A percentile compares a stretch with the other conserved stretches of the same genome.
Conservation (phyloP, 2,113 vertebrate species). For the Ceuthmochares aereus region DNA sequence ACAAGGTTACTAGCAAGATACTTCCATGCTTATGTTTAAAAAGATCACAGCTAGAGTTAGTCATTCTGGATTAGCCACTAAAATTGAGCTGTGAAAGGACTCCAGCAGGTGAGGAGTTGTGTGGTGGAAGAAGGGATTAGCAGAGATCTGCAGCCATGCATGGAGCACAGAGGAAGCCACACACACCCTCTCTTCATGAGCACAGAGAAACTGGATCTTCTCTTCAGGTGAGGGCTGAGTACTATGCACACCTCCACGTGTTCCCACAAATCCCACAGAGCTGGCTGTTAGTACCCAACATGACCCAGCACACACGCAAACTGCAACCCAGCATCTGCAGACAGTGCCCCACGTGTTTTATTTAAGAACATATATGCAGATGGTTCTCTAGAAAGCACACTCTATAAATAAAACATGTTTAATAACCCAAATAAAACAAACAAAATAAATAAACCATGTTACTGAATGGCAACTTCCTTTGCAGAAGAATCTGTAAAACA, state of each 20-base stretch:
- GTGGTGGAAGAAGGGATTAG: not conserved
- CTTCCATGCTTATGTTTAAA: not conserved
- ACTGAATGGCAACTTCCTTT: not conserved
- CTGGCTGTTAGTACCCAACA: not conserved
- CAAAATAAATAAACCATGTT: constrained; percentile 57
- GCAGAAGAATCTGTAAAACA: not conserved
- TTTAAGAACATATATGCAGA: not conserved
- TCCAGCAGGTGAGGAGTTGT: not conserved
- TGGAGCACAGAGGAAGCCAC: not conserved
- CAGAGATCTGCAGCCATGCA: not conserved
- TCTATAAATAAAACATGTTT: constrained; percentile 47
- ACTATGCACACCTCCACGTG: not conserved
- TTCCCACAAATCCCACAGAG: not conserved
- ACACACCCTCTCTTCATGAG: accelerated
- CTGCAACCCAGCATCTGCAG: not conserved
- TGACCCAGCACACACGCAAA: not conserved
- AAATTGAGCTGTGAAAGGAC: not conserved
- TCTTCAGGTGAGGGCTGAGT: not conserved
- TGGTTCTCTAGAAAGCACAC: constrained; percentile 25
- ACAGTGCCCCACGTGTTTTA: not conserved
- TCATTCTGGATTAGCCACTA: not conserved
- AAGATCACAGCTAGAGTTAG: not conserved
- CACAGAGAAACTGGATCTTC: not conserved
- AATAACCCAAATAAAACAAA: constrained; percentile 56
- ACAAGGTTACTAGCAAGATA: not conserved